phyloP scores from a whole-genome alignment of 1,140 invertebrate genomes.

The Leptopilina boulardi region DNA sequence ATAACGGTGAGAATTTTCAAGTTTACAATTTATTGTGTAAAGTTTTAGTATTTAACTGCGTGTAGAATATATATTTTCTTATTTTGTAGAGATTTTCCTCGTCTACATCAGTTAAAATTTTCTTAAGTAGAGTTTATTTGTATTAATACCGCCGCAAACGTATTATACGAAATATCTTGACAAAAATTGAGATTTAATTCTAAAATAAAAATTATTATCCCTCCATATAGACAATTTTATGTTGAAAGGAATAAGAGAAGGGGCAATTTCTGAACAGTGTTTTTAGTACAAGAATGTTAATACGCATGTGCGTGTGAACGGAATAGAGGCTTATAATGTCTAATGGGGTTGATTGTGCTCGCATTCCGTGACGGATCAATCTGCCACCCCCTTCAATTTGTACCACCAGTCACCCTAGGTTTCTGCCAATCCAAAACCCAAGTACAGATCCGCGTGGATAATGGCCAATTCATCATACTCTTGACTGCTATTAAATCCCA shows the following conservation, averaged over 20 bases:
- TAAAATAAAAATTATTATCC: too few species aligned
- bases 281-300: conserved; percentile 55
- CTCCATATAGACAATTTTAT: too few species aligned
- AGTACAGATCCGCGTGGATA: conserved; percentile 61
- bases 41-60: too few species aligned
- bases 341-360: conserved; percentile 76
- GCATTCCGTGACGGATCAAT: conserved; percentile 75
- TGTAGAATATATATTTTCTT: too few species aligned
- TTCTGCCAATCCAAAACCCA: conserved; percentile 56
- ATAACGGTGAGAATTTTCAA: too few species aligned
- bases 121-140: too few species aligned
- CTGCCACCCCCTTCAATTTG: conserved; percentile 69
- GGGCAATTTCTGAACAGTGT: conserved; percentile 65
- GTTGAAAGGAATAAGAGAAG: conserved; percentile 52
- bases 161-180: too few species aligned
- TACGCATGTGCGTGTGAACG: conserved; percentile 53
- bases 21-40: too few species aligned
- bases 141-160: too few species aligned
- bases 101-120: too few species aligned
- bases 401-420: conserved; percentile 55
- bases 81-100: too few species aligned
- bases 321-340: conserved; percentile 72
- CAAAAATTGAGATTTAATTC: too few species aligned
- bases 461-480: conserved; percentile 68
- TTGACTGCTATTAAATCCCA: conserved; percentile 53